phyloP scores from a whole-genome alignment of 2,888 invertebrate genomes.

The Conistra vaccinii region DNA sequence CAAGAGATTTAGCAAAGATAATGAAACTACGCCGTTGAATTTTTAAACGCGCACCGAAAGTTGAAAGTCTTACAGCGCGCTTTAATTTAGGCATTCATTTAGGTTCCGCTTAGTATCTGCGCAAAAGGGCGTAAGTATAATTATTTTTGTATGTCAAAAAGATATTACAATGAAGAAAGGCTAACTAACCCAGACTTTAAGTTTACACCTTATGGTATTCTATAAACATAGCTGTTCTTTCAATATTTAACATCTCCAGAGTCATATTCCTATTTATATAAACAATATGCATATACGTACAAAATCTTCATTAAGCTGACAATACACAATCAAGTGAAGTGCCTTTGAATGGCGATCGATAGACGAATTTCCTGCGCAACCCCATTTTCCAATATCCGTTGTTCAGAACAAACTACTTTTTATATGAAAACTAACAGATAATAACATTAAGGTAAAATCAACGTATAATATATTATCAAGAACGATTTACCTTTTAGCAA shows the following conservation, averaged over 20 bases:
- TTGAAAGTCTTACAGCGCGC: too few species aligned
- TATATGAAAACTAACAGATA: constrained; percentile 59
- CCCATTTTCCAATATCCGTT: constrained; percentile 89
- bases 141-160: neutral
- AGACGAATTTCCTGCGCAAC: constrained; percentile 85
- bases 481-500: neutral
- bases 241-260: neutral
- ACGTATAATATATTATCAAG: constrained; percentile 15
- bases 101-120: neutral
- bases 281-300: constrained; percentile 30
- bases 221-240: neutral
- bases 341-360: constrained; percentile 79
- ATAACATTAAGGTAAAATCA: constrained; percentile 65
- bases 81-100: too few species aligned
- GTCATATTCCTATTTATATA: neutral
- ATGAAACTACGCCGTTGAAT: neutral
- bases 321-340: constrained; percentile 83
- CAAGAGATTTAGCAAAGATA: neutral
- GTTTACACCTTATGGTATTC: neutral
- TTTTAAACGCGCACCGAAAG: too few species aligned
- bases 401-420: constrained; percentile 69
- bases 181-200: neutral
- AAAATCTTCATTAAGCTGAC: constrained; percentile 72
- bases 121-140: neutral
- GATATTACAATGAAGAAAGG: neutral